Conservation (phyloP, 2,113 vertebrate species). For the Pseudorectes ferrugineus region DNA sequence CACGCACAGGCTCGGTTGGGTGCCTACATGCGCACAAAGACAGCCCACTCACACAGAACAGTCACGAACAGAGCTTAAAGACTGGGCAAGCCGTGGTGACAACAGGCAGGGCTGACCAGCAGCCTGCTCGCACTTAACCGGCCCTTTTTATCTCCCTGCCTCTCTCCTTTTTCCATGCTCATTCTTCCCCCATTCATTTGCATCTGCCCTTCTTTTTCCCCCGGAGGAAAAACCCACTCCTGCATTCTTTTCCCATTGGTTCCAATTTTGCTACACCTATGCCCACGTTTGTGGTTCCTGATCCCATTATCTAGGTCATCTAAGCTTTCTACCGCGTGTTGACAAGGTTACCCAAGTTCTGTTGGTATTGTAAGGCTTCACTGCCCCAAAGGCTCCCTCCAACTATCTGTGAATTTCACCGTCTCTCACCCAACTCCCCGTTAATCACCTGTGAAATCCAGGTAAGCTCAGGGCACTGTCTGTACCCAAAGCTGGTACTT, state of each 20-base stretch:
- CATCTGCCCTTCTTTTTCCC: not conserved
- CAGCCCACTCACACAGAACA: no score
- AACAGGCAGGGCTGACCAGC: not conserved
- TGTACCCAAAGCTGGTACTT: not conserved
- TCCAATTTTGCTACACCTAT: not conserved
- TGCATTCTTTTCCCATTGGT: not conserved
- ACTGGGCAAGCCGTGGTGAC: not conserved
- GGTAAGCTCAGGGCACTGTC: not conserved
- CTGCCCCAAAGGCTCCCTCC: not conserved
- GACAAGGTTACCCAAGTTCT: not conserved
- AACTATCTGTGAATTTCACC: not conserved
- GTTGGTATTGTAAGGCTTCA: not conserved
- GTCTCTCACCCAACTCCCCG: not conserved
- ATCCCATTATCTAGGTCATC: not conserved
- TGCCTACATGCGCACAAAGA: not conserved
- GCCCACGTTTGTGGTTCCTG: not conserved
- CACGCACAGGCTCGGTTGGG: not conserved
- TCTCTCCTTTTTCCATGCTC: not conserved
- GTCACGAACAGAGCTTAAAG: not conserved
- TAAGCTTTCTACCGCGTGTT: not conserved
- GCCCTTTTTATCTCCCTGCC: not conserved
- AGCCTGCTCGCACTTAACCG: accelerated
- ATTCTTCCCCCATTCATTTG: not conserved
- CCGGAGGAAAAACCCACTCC: accelerated
- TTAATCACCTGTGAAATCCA: not conserved